These are phyloP conservation scores for Macropis europaea DNA, from an alignment of 2,888 invertebrate genomes.

Conservation along the genomic window DNA sequence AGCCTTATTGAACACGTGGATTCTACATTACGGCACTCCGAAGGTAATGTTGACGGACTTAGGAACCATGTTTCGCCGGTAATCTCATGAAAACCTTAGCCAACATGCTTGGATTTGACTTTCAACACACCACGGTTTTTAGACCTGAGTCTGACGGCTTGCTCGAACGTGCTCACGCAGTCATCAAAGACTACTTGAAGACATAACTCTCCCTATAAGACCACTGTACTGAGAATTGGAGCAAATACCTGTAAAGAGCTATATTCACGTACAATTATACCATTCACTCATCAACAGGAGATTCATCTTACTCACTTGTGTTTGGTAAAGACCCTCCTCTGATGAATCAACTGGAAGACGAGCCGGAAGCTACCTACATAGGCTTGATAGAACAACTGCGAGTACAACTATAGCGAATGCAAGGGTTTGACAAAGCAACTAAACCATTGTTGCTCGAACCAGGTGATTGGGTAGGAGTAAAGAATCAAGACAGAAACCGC, in stretches of 20 bases:
- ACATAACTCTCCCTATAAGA: background rate
- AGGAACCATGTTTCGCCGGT: background rate
- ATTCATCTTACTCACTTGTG: background rate
- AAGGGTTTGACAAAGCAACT: background rate
- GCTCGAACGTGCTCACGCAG: background rate
- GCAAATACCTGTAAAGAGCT: background rate
- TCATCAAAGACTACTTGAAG: background rate
- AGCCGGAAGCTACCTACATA: background rate
- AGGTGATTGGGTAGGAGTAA: slow-evolving; percentile 10
- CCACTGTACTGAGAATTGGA: background rate
- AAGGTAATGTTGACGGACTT: background rate
- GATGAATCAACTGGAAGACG: background rate
- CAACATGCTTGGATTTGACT: background rate
- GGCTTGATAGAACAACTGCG: background rate
- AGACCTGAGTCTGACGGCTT: background rate
- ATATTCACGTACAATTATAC: background rate
- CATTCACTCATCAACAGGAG: background rate
- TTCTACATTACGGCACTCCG: background rate
- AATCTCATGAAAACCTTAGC: background rate
- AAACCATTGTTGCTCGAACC: background rate
- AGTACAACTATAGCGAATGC: background rate
- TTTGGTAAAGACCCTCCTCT: background rate
- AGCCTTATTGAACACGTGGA: background rate
- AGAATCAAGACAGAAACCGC: background rate
- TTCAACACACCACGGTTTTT: background rate